Evolutionary conservation across 1,140 invertebrate species (phyloP), one percentile per base, ranked within the genome.

Genomic region (Drosophila kurseongensis): DNA sequence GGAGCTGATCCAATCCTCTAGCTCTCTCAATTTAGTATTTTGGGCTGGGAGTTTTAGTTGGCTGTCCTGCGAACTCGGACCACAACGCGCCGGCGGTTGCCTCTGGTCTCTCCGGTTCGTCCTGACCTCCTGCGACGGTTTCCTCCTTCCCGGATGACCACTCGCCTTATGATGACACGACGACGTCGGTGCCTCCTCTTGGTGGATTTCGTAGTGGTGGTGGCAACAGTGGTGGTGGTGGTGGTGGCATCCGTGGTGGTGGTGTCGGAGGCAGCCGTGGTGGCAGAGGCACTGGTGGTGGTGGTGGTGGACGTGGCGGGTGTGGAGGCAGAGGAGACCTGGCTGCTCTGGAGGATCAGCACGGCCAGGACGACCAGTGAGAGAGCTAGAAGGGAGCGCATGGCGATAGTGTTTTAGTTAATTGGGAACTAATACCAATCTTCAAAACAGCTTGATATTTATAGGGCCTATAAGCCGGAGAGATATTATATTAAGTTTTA

Each of bases 11-110:
- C 23, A 23, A 23, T 23, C 23, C 23, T 23, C 23, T 23, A 23
- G 23, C 23, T 23, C 23, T 23, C 18, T 23, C 23, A 23, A 23
- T 23, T 23, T 4, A 23, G 23, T 23, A 4, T 13, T 29, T 29
- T 29, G 1, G 27, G 4, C n/a, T 13, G 5, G 3, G 0, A 35
- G 7, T 14, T 42, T 65, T 0, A 67, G 63, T 27, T 65, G 10
- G 7, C 27, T 0, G 50, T 69, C 42, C 65, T 71, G n/a, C 67
- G 67, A n/a, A 71, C 63, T 6, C 67, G 67, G 27, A 69, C 67
- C 27, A 69, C 50, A 5, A 68, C 66, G 0, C 66, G 50, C 6
- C 48, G 44, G 9, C 4, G 41, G 3, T 14, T 10, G n/a, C 1
- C 47, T 16, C 48, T 8, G 9, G 18, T 67, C 10, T 23, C 23